Conservation (phyloP, 2,888 invertebrate genomes). For the Rugalucina vietnamica region DNA sequence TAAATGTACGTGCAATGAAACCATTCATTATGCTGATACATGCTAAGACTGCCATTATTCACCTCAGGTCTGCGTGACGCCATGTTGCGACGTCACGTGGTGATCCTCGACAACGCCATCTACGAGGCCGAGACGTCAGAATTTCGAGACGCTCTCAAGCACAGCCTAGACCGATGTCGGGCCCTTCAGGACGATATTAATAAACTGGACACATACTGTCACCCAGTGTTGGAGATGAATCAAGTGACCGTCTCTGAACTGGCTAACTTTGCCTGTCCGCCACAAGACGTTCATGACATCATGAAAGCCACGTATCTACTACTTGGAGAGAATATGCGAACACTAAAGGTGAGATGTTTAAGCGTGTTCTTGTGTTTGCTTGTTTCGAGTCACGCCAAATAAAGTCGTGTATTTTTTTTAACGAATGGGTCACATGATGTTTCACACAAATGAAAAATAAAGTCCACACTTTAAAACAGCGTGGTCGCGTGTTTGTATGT, state of each 20-base stretch:
- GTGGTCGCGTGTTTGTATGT: too few species aligned
- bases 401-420: too few species aligned
- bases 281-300: conserved; percentile 59
- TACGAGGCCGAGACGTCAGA: conserved; percentile 57
- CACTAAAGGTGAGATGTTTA: conserved; percentile 62
- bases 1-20: neutral
- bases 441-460: too few species aligned
- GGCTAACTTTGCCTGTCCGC: conserved; percentile 61
- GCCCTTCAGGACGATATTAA: conserved; percentile 20
- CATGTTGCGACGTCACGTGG: conserved; percentile 55
- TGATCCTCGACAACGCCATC: conserved; percentile 51
- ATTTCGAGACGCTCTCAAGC: conserved; percentile 56
- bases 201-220: conserved; percentile 63
- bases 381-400: too few species aligned
- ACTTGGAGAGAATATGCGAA: conserved; percentile 59
- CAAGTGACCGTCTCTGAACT: conserved; percentile 67
- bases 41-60: neutral
- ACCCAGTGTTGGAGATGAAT: conserved; percentile 66
- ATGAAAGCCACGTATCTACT: conserved; percentile 69
- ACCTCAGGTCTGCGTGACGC: conserved; percentile 59
- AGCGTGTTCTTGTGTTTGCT: too few species aligned
- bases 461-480: too few species aligned
- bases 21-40: neutral
- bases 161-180: conserved; percentile 39
- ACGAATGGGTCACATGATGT: too few species aligned